phyloP scores from a whole-genome alignment of 2,888 invertebrate genomes.

The Troglohyphantes excavatus region DNA sequence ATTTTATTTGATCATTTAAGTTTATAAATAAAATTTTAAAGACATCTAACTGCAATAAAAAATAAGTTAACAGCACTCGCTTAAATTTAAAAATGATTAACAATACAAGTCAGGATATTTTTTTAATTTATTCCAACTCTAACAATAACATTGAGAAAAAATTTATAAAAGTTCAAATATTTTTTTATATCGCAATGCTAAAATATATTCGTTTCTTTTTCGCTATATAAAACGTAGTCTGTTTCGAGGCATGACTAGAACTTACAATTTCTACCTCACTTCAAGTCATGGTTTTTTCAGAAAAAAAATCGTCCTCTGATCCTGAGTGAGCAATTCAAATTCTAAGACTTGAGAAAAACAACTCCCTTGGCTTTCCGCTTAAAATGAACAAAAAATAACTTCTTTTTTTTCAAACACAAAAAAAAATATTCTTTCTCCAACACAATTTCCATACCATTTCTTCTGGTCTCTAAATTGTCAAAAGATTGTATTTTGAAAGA shows the following conservation, averaged over 20 bases:
- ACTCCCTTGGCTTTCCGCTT: not conserved
- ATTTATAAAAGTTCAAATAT: too few relatives aligned
- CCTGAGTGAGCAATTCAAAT: not conserved
- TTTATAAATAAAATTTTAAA: too few relatives aligned
- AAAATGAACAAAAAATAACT: not conserved
- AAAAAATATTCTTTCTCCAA: not conserved
- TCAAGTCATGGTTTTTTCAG: not conserved
- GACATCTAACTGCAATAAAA: too few relatives aligned
- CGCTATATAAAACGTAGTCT: too few relatives aligned
- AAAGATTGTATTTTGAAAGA: slow-evolving; percentile 15
- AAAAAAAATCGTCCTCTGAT: not conserved
- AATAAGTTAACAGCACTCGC: too few relatives aligned
- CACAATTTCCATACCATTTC: slow-evolving; percentile 11
- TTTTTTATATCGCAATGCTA: too few relatives aligned
- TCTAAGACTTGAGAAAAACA: not conserved
- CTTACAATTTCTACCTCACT: not conserved
- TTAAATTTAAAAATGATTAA: too few relatives aligned
- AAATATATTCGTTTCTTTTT: not conserved
- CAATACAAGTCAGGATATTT: too few relatives aligned
- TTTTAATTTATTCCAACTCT: too few relatives aligned
- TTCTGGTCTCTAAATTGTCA: slow-evolving; percentile 24
- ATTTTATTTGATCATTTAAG: too few relatives aligned
- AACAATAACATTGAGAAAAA: too few relatives aligned
- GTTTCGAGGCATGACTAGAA: not conserved
- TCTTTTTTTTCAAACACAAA: not conserved